Evolutionary conservation across 1,140 invertebrate species (phyloP), one percentile per base, ranked within the genome.

Genomic region (Dryas iulia): DNA sequence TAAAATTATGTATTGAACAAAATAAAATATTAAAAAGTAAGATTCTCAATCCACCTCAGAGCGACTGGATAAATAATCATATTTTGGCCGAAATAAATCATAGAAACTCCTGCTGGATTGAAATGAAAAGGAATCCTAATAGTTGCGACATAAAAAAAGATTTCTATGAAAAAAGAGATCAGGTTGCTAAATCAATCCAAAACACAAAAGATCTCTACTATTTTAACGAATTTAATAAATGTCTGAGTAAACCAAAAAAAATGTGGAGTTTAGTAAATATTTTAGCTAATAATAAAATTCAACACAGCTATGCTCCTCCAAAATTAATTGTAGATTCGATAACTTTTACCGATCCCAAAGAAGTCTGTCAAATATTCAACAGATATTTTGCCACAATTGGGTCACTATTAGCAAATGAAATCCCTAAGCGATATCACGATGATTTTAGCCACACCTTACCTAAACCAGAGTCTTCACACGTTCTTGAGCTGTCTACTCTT

Each of bases 181-280:
- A 47, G 6, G 61, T 69, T 4, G 28, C 53, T 3, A 69, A 56
- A 66, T 3, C 47, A 3, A 71, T 71, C n/a, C 58, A 54, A 52
- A 35, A 71, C 1, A 71, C 69, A n/a, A 75, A 67, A 59, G 21
- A 66, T 18, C 12, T 8, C n/a, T 75, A 70, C 14, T 52, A 66
- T n/a, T 63, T 23, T 28, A 60, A 67, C 52, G 14, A 70, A 53
- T 70, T 76, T 31, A 18, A 10, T 3, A 69, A 75, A 25, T 69
- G 69, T 47, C 24, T 0, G n/a, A 63, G 69, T 26, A 72, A 75
- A 24, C 72, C 64, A n/a, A 70, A 70, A 30, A 67, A 66, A 67
- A 70, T 70, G 60, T 74, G 72, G 65, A 47, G 53, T 0, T 21
- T 67, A 23, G 25, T 73, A 0, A 69, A 70, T 26, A 39, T 10